Evolutionary conservation across 2,113 vertebrate genomes (phyloP), one percentile per base, ranked within the genome.

Genomic region (Prolemur simus): DNA sequence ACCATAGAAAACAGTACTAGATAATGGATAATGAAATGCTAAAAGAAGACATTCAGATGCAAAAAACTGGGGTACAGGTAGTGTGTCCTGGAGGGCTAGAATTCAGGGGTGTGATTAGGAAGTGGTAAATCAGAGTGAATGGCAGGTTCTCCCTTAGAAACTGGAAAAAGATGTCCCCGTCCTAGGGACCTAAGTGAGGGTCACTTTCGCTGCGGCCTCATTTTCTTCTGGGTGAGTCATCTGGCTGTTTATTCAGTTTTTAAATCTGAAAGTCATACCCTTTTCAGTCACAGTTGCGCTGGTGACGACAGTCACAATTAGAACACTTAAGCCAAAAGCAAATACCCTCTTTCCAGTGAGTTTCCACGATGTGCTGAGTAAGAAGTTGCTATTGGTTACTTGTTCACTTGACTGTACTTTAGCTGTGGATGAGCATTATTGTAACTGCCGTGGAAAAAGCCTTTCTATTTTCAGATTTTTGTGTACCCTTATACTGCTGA

Each of bases 381-480:
- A 94, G 83, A 91, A 81, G 89, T 89, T 77, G 80, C 89, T 66
- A 47, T 82, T 56, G 82, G 83, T 82, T 54, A 34, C 92, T 68
- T 25, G 76, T 21, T 74, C n/a, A 52, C 80, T 64, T 89, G 89
- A 63, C 93, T n/a, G 7, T 6, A 11, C 66, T 32, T 39, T 18
- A 25, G 17, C 27, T 42, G 20, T 7, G 39, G 45, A 39, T 45
- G 69, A 23, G 66, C 34, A 20, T n/a, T 83, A 25, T 71, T 49
- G 13, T 77, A 92, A 96, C 87, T 71, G 87, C 80, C 71, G 0
- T 17, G 49, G 83, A 94, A 96, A 87, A 25, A 32, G 78, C 56
- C 58, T 84, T 91, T 74, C 82, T 77, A 12, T 63, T 64, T 86
- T 74, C 77, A 34, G 78, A 88, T 68, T 60, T 92, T 66, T 66